Evolutionary conservation across 1,140 invertebrate species (phyloP).

Genomic region (Drosophila busckii): DNA sequence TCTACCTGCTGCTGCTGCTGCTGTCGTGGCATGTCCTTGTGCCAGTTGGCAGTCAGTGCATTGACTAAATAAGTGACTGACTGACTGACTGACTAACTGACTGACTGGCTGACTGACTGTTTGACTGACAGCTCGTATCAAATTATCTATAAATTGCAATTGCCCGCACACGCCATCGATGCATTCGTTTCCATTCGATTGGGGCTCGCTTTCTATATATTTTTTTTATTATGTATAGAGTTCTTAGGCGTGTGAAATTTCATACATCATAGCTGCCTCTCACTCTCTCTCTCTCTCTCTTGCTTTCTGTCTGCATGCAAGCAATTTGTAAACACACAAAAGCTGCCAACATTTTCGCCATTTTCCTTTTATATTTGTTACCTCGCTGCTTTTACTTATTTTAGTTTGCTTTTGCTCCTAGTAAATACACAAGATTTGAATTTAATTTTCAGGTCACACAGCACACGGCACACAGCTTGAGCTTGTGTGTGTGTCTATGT

Average conservation of each 20-base stretch:
- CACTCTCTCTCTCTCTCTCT: neutral
- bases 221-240: slow-evolving; percentile 7
- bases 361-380: slow-evolving; percentile 15
- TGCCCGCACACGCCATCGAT: slow-evolving; percentile 56
- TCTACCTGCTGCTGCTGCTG: too few relatives aligned
- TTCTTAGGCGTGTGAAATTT: slow-evolving; percentile 53
- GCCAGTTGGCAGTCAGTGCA: slow-evolving; percentile 44
- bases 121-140: slow-evolving; percentile 58
- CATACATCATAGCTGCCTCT: slow-evolving; percentile 44
- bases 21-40: slow-evolving; percentile 57
- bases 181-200: slow-evolving; percentile 21
- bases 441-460: slow-evolving; percentile 72
- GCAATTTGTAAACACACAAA: slow-evolving; percentile 12
- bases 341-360: slow-evolving; percentile 50
- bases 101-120: slow-evolving; percentile 17
- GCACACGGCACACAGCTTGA: slow-evolving; percentile 22
- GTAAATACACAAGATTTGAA: slow-evolving; percentile 69
- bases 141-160: slow-evolving; percentile 72
- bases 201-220: too few relatives aligned
- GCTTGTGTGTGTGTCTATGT: slow-evolving; percentile 5
- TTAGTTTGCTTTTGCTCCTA: slow-evolving; percentile 40
- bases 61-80: slow-evolving; percentile 12
- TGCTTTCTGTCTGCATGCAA: neutral
- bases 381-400: neutral
- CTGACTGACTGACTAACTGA: slow-evolving; percentile 18